Base-by-base conservation (phyloP, 64 coral and sea anemone species). In the Exaiptasia diaphana region DNA sequence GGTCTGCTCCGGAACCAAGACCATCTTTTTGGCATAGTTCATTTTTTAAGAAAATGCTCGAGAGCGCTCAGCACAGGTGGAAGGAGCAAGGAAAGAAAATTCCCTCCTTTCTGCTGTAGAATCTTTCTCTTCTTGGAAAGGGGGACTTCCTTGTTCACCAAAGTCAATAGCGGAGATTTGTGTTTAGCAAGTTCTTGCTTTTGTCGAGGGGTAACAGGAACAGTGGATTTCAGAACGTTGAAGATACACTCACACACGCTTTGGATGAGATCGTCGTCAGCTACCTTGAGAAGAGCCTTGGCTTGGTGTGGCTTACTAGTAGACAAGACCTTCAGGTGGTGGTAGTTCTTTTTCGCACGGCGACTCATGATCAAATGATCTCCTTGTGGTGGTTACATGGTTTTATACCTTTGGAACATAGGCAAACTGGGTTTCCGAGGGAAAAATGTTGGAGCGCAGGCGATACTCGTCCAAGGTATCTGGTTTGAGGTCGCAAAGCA, bases 231-330 rank as follows among this genome's bases (percentile, higher is more conserved):
- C 4, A 90, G 25, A 36, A 90, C 71, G 15, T 81, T 90, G 38
- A 38, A 50, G 9, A 90, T 68, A 17, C 76, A 74, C 67, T 82
- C 87, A 64, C 68, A 70, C 35, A 82, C 56, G n/a, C 56, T 74
- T 26, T 82, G 65, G 13, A 81, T 61, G 4, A 90, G 17, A 36
- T 30, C 1, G 5, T 79, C 59, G 71, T 88, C 78, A 3, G 75
- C 76, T 37, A 27, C 42, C 41, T 80, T 88, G 10, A 90, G 54
- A 52, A 90, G 63, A 17, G 87, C 87, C 56, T 82, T 90, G 4
- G 40, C 33, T 33, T 70, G 67, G 42, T 69, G 24, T 2, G 40
- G 85, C 32, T 67, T 67, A 30, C 62, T 67, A 3, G 27, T 38
- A 67, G 62, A 67, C 32, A 67, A 38, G 13, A 81, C 76, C 56